A percentile compares a stretch with the other conserved stretches of the same genome.
Conservation (phyloP, 2,888 invertebrate species). For the Agriopis marginaria region DNA sequence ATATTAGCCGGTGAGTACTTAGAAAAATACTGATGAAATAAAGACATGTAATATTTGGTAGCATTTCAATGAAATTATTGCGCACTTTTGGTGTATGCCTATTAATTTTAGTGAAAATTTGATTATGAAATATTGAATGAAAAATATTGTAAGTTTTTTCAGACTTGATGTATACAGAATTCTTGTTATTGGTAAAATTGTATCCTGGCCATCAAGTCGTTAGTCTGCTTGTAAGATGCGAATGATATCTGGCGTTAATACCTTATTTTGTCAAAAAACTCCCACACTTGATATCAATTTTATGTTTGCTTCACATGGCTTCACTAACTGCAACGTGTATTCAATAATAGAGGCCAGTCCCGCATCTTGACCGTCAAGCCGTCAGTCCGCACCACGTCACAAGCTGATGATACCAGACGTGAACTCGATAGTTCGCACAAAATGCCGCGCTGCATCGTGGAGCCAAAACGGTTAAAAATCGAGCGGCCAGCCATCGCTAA, state of each 20-base stretch:
- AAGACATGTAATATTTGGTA: not conserved
- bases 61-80: not conserved
- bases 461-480: not conserved
- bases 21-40: not conserved
- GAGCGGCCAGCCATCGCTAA: conserved; percentile 9
- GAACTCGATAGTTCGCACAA: not conserved
- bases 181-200: too few species aligned
- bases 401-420: not conserved
- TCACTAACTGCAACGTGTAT: not conserved
- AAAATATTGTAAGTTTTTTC: too few species aligned
- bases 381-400: not conserved
- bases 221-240: too few species aligned
- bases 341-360: conserved; percentile 3
- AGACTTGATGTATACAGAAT: too few species aligned
- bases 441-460: not conserved
- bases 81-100: too few species aligned
- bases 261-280: too few species aligned
- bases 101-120: too few species aligned
- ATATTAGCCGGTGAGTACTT: conserved; percentile 8
- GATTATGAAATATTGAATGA: too few species aligned
- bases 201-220: too few species aligned
- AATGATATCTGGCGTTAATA: too few species aligned
- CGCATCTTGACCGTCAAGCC: conserved; percentile 9
- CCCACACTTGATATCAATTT: too few species aligned
- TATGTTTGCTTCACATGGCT: too few species aligned